These are phyloP conservation scores for Podarcis muralis DNA, from an alignment of 2,113 vertebrate genomes.

Conservation along the genomic window DNA sequence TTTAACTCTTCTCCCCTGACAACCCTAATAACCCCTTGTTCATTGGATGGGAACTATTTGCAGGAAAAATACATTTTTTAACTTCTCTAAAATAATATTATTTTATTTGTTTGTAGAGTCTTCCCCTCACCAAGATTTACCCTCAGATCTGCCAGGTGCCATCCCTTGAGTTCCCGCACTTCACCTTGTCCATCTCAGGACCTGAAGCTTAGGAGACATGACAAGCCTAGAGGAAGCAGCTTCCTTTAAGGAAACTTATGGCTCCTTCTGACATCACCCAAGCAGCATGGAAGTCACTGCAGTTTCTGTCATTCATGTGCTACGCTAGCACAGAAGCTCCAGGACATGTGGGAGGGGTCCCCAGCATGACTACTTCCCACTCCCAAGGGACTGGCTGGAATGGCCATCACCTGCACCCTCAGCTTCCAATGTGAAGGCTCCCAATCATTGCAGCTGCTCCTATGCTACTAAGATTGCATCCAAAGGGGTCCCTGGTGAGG, in stretches of 20 bases:
- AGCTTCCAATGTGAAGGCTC: not conserved
- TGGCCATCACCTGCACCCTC: not conserved
- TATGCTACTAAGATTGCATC: not conserved
- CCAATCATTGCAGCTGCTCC: not conserved
- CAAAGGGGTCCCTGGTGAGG: not conserved
- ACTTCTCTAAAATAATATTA: no score
- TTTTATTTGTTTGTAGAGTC: not conserved
- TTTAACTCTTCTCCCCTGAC: not conserved
- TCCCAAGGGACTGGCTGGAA: not conserved
- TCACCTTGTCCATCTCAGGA: not conserved
- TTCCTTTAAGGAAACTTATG: not conserved
- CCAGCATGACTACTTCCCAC: not conserved
- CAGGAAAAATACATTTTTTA: not conserved
- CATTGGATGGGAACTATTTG: not conserved
- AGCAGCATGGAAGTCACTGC: not conserved
- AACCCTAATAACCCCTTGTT: not conserved
- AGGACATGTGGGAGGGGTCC: not conserved
- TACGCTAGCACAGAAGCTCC: not conserved
- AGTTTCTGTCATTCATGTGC: no score
- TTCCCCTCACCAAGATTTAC: not conserved
- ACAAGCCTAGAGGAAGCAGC: not conserved
- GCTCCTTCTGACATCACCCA: not conserved
- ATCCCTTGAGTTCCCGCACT: not conserved
- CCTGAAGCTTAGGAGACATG: not conserved
- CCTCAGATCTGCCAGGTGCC: not conserved